phyloP scores from a whole-genome alignment of 2,797 vertebrate species.

The Sebastes hubbsi region DNA sequence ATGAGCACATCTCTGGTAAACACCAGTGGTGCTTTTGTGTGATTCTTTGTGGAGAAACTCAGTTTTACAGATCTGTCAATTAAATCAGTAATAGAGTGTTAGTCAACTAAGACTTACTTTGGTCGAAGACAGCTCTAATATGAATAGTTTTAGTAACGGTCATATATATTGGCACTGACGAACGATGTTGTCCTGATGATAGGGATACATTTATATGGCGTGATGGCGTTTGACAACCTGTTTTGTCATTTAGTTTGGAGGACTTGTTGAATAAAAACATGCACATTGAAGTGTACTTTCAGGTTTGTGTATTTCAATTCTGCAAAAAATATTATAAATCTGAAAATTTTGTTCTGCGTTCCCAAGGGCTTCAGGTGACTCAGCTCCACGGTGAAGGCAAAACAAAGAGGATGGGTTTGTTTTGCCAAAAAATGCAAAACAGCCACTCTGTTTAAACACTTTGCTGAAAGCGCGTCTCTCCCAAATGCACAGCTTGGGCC shows the following conservation, averaged over 20 bases:
- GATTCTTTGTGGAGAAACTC: no score
- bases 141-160: neutral
- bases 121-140: no score
- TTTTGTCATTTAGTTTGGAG: neutral
- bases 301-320: constrained; percentile 17
- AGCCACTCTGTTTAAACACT: constrained; percentile 55
- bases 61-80: no score
- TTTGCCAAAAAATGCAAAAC: constrained; percentile 48
- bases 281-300: neutral
- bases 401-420: constrained; percentile 27
- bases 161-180: neutral
- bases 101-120: no score
- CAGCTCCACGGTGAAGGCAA: constrained; percentile 9
- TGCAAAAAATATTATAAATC: neutral
- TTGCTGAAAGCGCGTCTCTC: constrained; percentile 36
- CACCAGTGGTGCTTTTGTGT: no score
- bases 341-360: neutral
- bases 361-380: constrained; percentile 25
- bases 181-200: neutral
- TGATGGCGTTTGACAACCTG: neutral
- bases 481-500: constrained; percentile 56
- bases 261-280: neutral
- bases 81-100: no score
- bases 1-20: no score
- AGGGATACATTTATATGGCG: neutral